These are phyloP conservation scores for Oreochromis grahami DNA, from an alignment of 2,797 vertebrate species.

Conservation along the genomic window DNA sequence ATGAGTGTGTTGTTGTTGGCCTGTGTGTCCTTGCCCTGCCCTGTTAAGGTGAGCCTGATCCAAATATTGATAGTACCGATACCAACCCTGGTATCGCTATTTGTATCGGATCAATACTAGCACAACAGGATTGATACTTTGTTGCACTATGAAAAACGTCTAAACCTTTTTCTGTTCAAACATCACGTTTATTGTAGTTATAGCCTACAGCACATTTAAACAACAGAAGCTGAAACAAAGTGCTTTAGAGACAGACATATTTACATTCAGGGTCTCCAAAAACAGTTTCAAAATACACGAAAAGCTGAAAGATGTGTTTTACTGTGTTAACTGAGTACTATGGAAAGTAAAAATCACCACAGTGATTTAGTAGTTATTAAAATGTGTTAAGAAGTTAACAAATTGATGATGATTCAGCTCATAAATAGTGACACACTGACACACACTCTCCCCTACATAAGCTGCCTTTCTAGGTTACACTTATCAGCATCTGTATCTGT, in stretches of 20 bases:
- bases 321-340: neutral
- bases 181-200: neutral
- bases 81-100: fast-evolving
- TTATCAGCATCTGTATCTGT: neutral
- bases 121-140: neutral
- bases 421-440: neutral
- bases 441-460: neutral
- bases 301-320: fast-evolving
- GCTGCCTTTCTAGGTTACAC: fast-evolving
- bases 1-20: neutral
- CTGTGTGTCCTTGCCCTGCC: neutral
- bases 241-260: neutral
- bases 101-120: neutral
- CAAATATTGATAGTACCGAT: neutral
- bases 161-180: neutral
- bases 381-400: neutral
- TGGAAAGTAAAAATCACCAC: neutral
- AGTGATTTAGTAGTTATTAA: neutral
- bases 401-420: neutral
- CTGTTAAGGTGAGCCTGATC: neutral
- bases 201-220: neutral
- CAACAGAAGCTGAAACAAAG: fast-evolving
- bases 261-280: neutral
- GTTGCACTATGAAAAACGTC: neutral
- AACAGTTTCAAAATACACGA: neutral